A percentile compares a stretch with the other conserved stretches of the same genome.
Conservation (phyloP, 2,888 invertebrate genomes). For the Oscheius onirici region DNA sequence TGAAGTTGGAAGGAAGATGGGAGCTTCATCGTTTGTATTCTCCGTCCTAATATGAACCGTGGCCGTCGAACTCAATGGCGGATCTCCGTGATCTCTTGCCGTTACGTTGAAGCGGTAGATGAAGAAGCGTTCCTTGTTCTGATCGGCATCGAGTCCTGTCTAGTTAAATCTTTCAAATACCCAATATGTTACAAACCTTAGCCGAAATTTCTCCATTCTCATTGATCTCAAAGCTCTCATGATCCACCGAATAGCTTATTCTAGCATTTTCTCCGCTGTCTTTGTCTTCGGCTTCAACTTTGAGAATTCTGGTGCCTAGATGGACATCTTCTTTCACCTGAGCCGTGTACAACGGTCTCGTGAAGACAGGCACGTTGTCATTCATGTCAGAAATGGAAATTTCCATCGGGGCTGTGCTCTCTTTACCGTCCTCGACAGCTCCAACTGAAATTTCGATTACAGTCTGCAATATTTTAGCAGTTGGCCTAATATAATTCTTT, state of each 20-base stretch:
- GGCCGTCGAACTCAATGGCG: constrained; percentile 68
- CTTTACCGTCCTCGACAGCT: constrained; percentile 91
- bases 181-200: constrained; percentile 76
- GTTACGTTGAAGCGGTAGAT: constrained; percentile 73
- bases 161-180: background rate
- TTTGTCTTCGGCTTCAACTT: constrained; percentile 73
- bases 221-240: constrained; percentile 94
- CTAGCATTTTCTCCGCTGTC: constrained; percentile 96
- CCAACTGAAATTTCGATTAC: constrained; percentile 77
- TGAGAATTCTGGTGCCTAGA: constrained; percentile 88
- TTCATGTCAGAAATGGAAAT: constrained; percentile 58
- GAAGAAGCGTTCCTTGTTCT: constrained; percentile 77
- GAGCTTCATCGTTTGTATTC: constrained; percentile 74
- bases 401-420: constrained; percentile 75
- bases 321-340: constrained; percentile 94
- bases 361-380: constrained; percentile 71
- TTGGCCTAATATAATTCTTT: too few relatives aligned
- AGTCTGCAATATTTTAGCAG: too few relatives aligned
- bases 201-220: constrained; percentile 92
- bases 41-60: constrained; percentile 72
- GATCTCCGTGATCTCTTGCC: constrained; percentile 73
- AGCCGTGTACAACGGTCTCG: constrained; percentile 90
- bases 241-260: constrained; percentile 88
- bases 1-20: constrained; percentile 65
- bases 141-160: constrained; percentile 86